Evolutionary conservation across 2,888 invertebrate genomes (phyloP).

Genomic region (Teleiodes luculella): DNA sequence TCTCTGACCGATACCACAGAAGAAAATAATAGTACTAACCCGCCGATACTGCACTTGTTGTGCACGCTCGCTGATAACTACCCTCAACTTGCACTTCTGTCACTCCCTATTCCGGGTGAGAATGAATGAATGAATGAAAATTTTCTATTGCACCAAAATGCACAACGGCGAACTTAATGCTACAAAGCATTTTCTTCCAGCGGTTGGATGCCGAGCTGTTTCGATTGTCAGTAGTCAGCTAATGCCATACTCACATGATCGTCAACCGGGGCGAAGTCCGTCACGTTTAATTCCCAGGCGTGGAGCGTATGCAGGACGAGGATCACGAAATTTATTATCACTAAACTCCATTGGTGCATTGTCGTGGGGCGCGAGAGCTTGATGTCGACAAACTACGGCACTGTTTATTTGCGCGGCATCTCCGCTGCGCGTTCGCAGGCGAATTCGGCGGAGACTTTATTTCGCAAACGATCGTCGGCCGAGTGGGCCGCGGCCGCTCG

Average conservation of each 20-base stretch:
- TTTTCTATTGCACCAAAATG: no score
- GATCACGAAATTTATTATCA: slow-evolving; percentile 62
- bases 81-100: not conserved
- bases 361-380: slow-evolving; percentile 50
- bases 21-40: no score
- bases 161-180: no score
- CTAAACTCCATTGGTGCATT: slow-evolving; percentile 73
- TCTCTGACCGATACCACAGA: slow-evolving; percentile 42
- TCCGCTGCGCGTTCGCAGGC: slow-evolving; percentile 60
- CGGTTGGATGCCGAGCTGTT: no score
- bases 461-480: slow-evolving; percentile 69
- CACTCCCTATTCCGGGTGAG: no score
- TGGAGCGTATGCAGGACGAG: slow-evolving; percentile 41
- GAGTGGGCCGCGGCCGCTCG: slow-evolving; percentile 72
- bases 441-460: slow-evolving; percentile 64
- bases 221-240: no score
- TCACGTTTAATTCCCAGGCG: slow-evolving; percentile 52
- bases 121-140: no score
- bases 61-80: not conserved
- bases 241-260: slow-evolving; percentile 72
- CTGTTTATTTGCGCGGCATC: slow-evolving; percentile 71
- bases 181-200: no score
- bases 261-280: slow-evolving; percentile 43
- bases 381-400: slow-evolving; percentile 40
- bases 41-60: slow-evolving; percentile 23